phyloP scores from a whole-genome alignment of 2,888 invertebrate species.

The Euproctis similis region DNA sequence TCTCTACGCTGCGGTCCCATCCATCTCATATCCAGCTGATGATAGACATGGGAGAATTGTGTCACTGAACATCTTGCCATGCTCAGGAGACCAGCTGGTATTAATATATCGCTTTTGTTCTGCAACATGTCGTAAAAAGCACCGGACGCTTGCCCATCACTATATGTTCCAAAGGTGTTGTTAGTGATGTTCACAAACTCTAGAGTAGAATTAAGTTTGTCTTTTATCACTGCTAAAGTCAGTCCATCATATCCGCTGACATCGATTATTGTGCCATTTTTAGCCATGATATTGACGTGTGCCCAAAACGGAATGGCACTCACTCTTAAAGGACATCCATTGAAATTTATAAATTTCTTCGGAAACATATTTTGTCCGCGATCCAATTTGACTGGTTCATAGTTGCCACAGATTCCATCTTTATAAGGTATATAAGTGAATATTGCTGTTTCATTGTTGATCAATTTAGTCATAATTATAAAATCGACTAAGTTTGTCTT shows the following conservation, averaged over 20 bases:
- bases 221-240: constrained; percentile 24
- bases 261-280: constrained; percentile 23
- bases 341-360: constrained; percentile 40
- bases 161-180: constrained; percentile 22
- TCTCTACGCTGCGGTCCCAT: constrained; percentile 35
- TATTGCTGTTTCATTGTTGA: constrained; percentile 18
- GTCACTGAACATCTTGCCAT: constrained; percentile 25
- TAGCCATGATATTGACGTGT: constrained; percentile 18
- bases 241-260: constrained; percentile 36
- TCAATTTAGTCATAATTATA: constrained; percentile 27
- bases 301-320: constrained; percentile 27
- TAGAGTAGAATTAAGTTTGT: constrained; percentile 36
- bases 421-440: constrained; percentile 42
- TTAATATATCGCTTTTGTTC: constrained; percentile 33
- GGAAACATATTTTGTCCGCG: constrained; percentile 27
- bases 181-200: background rate
- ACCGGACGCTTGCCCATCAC: constrained; percentile 27
- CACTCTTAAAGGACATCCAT: constrained; percentile 37
- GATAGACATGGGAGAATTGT: constrained; percentile 30
- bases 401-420: constrained; percentile 32
- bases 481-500: constrained; percentile 40
- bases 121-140: constrained; percentile 30
- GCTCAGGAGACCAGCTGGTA: constrained; percentile 30
- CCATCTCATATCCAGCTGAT: constrained; percentile 33
- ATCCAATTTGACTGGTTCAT: constrained; percentile 26